Percentiles rank a stretch among this genome's conserved stretches.
Evolutionary conservation across 2,888 invertebrate genomes (phyloP).

Genomic region (Aquatica leii): DNA sequence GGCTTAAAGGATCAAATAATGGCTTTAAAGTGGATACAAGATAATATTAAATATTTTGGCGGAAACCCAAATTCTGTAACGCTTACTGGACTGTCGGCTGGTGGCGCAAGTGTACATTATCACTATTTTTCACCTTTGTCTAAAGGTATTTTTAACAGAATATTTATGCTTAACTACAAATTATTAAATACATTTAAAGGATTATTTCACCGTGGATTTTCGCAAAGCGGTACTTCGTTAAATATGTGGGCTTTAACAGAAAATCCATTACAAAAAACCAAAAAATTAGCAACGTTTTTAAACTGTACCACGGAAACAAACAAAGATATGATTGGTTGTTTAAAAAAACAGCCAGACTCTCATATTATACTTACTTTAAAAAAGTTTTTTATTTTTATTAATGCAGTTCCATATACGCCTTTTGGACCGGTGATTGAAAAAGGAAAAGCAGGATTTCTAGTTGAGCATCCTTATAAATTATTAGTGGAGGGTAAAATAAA

Average conservation of each 20-base stretch:
- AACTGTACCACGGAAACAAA: constrained; percentile 68
- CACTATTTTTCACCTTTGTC: constrained; percentile 56
- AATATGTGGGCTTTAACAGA: constrained; percentile 65
- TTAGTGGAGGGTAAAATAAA: constrained; percentile 67
- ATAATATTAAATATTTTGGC: constrained; percentile 55
- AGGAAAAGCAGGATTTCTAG: constrained; percentile 69
- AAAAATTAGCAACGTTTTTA: constrained; percentile 65
- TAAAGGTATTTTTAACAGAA: constrained; percentile 41
- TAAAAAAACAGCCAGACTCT: constrained; percentile 67
- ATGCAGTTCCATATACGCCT: constrained; percentile 55
- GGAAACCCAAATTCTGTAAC: constrained; percentile 57
- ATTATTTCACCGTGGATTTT: constrained; percentile 68
- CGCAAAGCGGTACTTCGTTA: constrained; percentile 74
- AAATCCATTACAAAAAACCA: constrained; percentile 67
- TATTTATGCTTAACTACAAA: not conserved
- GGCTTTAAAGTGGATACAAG: constrained; percentile 55
- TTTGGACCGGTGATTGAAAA: constrained; percentile 55
- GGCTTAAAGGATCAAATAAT: constrained; percentile 57
- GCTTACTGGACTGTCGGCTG: constrained; percentile 56
- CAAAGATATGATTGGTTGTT: constrained; percentile 69
- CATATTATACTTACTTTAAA: constrained; percentile 65
- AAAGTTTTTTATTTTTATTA: constrained; percentile 66
- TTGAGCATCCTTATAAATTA: constrained; percentile 69
- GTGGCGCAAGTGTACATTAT: constrained; percentile 56
- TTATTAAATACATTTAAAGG: constrained; percentile 54